Conservation (phyloP, 2,797 vertebrate genomes). For the Aeoliscus strigatus region DNA sequence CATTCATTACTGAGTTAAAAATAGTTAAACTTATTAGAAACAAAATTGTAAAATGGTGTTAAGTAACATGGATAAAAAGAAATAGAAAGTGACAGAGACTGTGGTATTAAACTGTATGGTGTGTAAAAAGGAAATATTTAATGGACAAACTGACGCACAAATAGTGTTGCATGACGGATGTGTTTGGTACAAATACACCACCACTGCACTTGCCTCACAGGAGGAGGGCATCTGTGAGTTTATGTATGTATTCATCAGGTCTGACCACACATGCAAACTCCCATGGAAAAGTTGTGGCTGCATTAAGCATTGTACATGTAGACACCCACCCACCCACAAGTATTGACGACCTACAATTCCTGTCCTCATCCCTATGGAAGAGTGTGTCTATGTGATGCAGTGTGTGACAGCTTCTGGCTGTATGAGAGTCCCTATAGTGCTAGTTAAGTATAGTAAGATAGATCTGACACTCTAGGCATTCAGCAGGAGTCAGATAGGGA, state of each 20-base stretch:
- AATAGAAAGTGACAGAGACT: too few species aligned
- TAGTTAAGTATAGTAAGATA: conserved; percentile 64
- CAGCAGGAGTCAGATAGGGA: conserved; percentile 27
- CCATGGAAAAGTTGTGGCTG: background rate
- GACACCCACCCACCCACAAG: conserved; percentile 13
- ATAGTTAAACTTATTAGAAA: too few species aligned
- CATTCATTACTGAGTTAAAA: too few species aligned
- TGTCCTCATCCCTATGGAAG: conserved; percentile 29
- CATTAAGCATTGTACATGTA: background rate
- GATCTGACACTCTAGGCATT: conserved; percentile 52
- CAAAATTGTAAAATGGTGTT: too few species aligned
- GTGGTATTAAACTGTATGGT: too few species aligned
- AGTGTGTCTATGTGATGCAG: conserved; percentile 15
- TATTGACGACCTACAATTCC: conserved; percentile 22
- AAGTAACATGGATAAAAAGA: too few species aligned
- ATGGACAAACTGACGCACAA: background rate
- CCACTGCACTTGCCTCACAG: conserved; percentile 4
- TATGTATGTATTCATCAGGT: background rate
- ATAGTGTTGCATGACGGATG: background rate
- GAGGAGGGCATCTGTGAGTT: conserved; percentile 1
- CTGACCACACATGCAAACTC: background rate
- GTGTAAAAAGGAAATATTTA: too few species aligned
- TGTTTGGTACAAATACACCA: background rate
- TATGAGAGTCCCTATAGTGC: conserved; percentile 34
- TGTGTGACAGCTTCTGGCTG: conserved; percentile 3